A percentile compares a stretch with the other conserved stretches of the same genome.
Evolutionary conservation across 2,797 vertebrate species (phyloP).

Genomic region (Oophaga sylvatica): DNA sequence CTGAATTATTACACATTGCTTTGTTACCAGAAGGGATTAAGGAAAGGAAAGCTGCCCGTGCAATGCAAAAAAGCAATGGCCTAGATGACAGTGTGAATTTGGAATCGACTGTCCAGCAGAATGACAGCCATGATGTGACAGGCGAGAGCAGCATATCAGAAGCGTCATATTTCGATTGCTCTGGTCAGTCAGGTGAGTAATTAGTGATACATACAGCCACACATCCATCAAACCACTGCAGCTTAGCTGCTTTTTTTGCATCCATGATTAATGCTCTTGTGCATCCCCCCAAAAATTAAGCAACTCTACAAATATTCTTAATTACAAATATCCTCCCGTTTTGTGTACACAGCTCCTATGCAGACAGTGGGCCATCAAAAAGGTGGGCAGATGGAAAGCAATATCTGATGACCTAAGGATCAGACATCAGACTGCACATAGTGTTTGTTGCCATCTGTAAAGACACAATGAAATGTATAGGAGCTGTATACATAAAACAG

Average conservation of each 20-base stretch:
- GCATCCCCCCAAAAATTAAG: too few relatives aligned
- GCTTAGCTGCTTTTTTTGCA: not conserved
- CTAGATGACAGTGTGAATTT: not conserved
- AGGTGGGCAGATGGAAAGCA: too few relatives aligned
- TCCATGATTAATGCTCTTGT: too few relatives aligned
- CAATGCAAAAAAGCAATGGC: not conserved
- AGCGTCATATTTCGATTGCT: conserved; percentile 61
- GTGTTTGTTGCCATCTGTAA: not conserved
- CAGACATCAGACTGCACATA: not conserved
- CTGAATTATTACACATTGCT: conserved; percentile 48
- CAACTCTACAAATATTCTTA: too few relatives aligned
- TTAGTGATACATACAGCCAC: not conserved
- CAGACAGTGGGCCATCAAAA: too few relatives aligned
- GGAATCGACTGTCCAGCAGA: conserved; percentile 30
- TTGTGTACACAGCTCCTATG: too few relatives aligned
- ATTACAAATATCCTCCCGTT: too few relatives aligned
- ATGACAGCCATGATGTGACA: conserved; percentile 30
- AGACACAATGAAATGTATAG: too few relatives aligned
- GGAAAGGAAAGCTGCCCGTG: conserved; percentile 37
- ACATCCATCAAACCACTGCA: not conserved
- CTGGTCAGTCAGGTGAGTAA: conserved; percentile 66
- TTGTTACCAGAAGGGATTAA: conserved; percentile 60
- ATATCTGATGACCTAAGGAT: too few relatives aligned
- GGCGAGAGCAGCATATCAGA: conserved; percentile 58
- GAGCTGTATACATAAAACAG: not conserved